Evolutionary conservation across 2,888 invertebrate genomes (phyloP), one percentile per base, ranked within the genome.

Genomic region (Sarcophaga caerulescens): DNA sequence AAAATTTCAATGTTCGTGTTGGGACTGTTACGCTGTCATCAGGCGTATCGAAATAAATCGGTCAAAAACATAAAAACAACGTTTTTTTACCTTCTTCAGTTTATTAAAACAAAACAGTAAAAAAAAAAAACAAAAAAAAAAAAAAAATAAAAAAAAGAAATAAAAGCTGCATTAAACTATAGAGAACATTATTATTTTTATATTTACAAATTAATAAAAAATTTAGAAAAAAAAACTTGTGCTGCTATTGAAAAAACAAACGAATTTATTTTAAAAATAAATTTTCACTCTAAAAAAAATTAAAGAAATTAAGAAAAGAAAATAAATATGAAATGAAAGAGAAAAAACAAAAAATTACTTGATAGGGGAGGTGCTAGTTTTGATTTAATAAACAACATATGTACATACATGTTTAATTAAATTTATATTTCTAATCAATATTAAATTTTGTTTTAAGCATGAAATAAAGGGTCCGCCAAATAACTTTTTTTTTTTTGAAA

Each of bases 1-100:
- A 35, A 35, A 35, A 35, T 35, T 35, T 35, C 52, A 68, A 77
- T 66, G 78, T 87, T 87, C 88, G 88, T 88, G 88, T 68, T 71
- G 57, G 83, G 87, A 81, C 87, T 87, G 85, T 87, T 88, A 88
- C 84, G 81, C 76, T 85, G 88, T 84, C 87, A 84, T 85, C 81
- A 82, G 87, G 87, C 88, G 88, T 88, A 88, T 87, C 88, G 84
- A 85, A 84, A 80, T 80, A 88, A 88, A 84, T 87, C 88, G 88
- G 87, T 87, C 87, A 87, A 83, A 82, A 84, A 78, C 74, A 81
- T 86, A 81, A 86, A 77, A 85, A 85, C 47, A 71, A 10, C 8
- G 14, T 76, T 17, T 10, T 21, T 11, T 75, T 74, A 79, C 4
- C 69, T 45, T 69, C 25, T 66, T 44, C 52, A 69, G 52, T 65